These are phyloP conservation scores for Decapterus maruadsi DNA, from an alignment of 2,797 vertebrate genomes.

Conservation along the genomic window DNA sequence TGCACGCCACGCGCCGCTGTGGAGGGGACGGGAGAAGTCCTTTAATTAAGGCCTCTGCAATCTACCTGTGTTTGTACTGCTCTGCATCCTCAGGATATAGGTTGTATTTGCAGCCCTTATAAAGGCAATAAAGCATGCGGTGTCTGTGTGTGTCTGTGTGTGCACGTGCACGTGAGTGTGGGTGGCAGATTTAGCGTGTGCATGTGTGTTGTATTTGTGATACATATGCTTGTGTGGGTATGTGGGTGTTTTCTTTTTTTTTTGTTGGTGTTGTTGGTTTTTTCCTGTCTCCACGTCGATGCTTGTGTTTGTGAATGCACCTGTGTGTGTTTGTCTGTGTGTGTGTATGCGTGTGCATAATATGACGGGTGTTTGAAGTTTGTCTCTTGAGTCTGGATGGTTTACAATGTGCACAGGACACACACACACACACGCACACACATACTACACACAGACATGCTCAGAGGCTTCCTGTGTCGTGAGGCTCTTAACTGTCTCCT, in stretches of 20 bases:
- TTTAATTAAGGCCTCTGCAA: conserved; percentile 80
- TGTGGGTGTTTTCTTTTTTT: conserved; percentile 61
- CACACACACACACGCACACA: conserved; percentile 32
- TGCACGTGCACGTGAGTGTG: conserved; percentile 22
- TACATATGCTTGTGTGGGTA: conserved; percentile 62
- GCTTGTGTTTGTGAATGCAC: conserved; percentile 49
- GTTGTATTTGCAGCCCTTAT: conserved; percentile 24
- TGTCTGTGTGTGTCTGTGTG: conserved; percentile 15
- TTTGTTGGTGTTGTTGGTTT: conserved; percentile 1
- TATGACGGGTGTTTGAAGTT: conserved; percentile 75
- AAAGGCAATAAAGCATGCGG: conserved; percentile 36
- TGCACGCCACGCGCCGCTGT: conserved; percentile 71
- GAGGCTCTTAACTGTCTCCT: conserved; percentile 71
- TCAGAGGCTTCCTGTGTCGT: conserved; percentile 67
- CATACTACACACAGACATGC: conserved; percentile 28
- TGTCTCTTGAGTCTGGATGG: conserved; percentile 67
- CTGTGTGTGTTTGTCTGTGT: conserved; percentile 39
- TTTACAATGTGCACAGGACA: conserved; percentile 57
- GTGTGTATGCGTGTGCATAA: conserved; percentile 47
- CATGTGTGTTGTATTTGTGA: conserved; percentile 44
- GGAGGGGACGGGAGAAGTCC: conserved; percentile 71
- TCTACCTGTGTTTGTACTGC: conserved; percentile 74
- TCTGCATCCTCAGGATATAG: conserved; percentile 41
- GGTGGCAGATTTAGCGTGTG: conserved; percentile 40
- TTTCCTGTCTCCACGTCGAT: conserved; percentile 24